Conservation (phyloP, 2,797 vertebrate genomes). For the Petrocephalus sullivani region DNA sequence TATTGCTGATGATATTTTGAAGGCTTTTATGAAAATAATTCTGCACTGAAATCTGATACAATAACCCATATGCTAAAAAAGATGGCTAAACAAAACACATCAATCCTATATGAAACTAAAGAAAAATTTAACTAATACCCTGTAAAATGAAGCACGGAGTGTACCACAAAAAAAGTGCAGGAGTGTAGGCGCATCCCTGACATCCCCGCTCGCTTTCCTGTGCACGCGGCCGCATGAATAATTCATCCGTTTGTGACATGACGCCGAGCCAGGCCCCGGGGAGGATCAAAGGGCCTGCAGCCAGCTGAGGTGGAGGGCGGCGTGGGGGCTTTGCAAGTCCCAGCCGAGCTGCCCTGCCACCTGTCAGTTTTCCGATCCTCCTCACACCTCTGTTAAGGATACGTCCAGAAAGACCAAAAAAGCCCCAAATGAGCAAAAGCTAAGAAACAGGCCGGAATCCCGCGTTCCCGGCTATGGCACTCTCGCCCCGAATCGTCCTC, state of each 20-base stretch:
- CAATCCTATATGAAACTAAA: background rate
- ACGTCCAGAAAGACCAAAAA: constrained; percentile 25
- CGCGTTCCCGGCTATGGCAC: background rate
- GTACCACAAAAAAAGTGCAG: background rate
- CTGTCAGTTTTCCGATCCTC: background rate
- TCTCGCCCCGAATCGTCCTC: background rate
- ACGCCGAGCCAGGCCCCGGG: background rate
- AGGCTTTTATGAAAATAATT: constrained; percentile 13
- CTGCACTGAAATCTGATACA: background rate
- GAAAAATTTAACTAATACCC: background rate
- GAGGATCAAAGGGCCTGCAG: constrained; percentile 5
- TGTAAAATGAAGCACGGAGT: background rate
- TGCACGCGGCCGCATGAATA: background rate
- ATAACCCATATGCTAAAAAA: background rate
- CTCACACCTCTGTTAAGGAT: background rate
- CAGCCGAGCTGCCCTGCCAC: too few relatives aligned
- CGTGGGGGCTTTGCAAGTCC: too few relatives aligned
- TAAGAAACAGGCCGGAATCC: background rate
- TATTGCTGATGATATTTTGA: constrained; percentile 5
- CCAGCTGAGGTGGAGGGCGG: background rate
- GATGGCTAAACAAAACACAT: background rate
- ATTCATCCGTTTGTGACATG: constrained; percentile 19
- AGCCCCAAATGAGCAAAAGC: background rate
- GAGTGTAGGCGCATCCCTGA: background rate
- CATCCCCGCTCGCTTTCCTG: background rate